Evolutionary conservation across 1,140 invertebrate species (phyloP).

Genomic region (Formica selysi): DNA sequence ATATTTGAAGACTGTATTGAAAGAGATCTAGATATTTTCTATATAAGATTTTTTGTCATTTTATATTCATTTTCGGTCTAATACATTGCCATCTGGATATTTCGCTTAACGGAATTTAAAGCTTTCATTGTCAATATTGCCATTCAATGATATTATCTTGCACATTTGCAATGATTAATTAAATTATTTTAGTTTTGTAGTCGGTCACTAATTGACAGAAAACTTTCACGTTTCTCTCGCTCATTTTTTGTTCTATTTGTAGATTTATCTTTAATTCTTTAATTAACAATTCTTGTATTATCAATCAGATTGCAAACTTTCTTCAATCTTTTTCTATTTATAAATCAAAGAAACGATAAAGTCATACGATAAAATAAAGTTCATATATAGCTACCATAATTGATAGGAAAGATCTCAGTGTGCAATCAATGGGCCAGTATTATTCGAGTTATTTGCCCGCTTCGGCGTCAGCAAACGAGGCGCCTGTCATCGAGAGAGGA

Average conservation of each 20-base stretch:
- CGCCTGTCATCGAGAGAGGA: constrained; percentile 23
- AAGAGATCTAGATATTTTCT: too few species aligned
- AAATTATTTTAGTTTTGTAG: not conserved
- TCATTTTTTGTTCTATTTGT: not conserved
- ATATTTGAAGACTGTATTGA: constrained; percentile 8
- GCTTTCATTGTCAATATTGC: not conserved
- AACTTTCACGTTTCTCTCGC: not conserved
- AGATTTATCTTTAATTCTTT: not conserved
- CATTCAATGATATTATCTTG: not conserved
- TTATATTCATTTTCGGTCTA: constrained; percentile 9
- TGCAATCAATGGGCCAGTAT: constrained; percentile 16
- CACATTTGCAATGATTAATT: not conserved
- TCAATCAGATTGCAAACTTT: not conserved
- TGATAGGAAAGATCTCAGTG: not conserved
- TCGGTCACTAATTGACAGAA: not conserved
- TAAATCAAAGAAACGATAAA: constrained; percentile 16
- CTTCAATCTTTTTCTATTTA: constrained; percentile 1
- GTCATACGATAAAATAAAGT: not conserved
- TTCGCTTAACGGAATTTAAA: not conserved
- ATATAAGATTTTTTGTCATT: constrained; percentile 20
- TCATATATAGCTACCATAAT: not conserved
- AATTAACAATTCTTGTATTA: not conserved
- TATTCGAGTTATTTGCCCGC: constrained; percentile 37
- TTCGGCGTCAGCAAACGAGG: constrained; percentile 24
- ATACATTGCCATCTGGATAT: not conserved